Percentiles rank a stretch among this genome's conserved stretches.
Conservation (phyloP, 2,113 vertebrate genomes). For the Zosterops hypoxanthus region DNA sequence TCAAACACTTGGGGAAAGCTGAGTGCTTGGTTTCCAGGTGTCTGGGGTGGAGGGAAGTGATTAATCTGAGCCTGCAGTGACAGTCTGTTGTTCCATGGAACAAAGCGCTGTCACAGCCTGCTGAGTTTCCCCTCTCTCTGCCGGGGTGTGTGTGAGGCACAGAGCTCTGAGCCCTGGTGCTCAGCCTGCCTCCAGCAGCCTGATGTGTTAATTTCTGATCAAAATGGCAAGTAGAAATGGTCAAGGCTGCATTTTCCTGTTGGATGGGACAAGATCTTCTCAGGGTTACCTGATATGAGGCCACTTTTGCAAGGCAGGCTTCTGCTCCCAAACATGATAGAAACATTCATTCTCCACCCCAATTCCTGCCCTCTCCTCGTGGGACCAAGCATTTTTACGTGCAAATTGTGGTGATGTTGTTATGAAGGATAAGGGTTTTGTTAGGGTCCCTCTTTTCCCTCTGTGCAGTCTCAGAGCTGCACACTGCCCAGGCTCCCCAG, state of each 20-base stretch:
- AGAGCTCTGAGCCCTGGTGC: not conserved
- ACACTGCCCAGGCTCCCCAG: not conserved
- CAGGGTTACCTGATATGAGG: fast-evolving
- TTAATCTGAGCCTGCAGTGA: slow-evolving; percentile 36
- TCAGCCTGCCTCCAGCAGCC: not conserved
- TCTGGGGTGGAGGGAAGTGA: slow-evolving; percentile 42
- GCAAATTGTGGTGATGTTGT: not conserved
- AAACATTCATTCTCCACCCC: not conserved
- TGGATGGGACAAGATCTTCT: not conserved
- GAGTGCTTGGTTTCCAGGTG: slow-evolving; percentile 22
- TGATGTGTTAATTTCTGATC: fast-evolving
- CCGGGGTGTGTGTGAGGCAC: not conserved
- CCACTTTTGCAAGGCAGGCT: not conserved
- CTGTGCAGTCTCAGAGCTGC: not conserved
- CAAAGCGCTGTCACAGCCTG: not conserved
- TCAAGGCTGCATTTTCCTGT: not conserved
- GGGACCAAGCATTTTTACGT: not conserved
- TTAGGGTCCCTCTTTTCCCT: not conserved
- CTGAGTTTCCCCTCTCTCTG: not conserved
- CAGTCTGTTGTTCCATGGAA: slow-evolving; percentile 59
- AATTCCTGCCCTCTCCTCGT: not conserved
- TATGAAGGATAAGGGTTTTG: not conserved
- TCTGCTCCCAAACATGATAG: not conserved
- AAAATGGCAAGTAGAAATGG: not conserved
- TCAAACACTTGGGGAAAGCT: slow-evolving; percentile 6